Conservation (phyloP, 2,888 invertebrate species). For the Carterocephalus palaemon region DNA sequence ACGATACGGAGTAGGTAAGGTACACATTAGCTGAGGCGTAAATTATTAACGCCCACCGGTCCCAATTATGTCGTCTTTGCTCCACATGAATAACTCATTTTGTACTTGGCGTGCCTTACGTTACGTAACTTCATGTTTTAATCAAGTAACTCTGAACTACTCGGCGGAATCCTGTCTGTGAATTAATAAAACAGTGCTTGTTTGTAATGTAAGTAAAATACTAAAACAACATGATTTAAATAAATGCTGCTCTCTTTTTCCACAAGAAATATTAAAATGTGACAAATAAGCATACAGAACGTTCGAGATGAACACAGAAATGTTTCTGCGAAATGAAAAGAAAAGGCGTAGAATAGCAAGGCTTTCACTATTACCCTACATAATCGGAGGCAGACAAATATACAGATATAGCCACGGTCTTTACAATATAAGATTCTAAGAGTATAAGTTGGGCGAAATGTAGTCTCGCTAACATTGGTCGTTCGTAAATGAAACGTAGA, state of each 20-base stretch:
- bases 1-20: slow-evolving; percentile 19
- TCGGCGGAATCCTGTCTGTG: no score
- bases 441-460: slow-evolving; percentile 4
- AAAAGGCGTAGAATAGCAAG: slow-evolving; percentile 7
- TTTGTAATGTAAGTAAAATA: no score
- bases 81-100: slow-evolving; percentile 31
- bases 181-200: no score
- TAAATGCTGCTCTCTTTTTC: neutral
- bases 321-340: slow-evolving; percentile 9
- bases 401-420: slow-evolving; percentile 8
- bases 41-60: slow-evolving; percentile 49
- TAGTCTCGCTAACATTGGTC: slow-evolving; percentile 6
- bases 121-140: neutral
- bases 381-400: slow-evolving; percentile 6
- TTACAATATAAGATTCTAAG: slow-evolving; percentile 5
- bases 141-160: no score
- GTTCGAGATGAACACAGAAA: slow-evolving; percentile 1
- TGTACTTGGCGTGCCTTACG: neutral
- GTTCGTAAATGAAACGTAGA: slow-evolving; percentile 35
- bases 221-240: no score
- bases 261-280: neutral
- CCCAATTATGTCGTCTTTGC: slow-evolving; percentile 54
- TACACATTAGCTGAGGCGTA: slow-evolving; percentile 35
- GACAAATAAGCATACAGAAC: slow-evolving; percentile 5
- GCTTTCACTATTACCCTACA: slow-evolving; percentile 11